phyloP scores from a whole-genome alignment of 2,888 invertebrate genomes.

The Ceriagrion tenellum region DNA sequence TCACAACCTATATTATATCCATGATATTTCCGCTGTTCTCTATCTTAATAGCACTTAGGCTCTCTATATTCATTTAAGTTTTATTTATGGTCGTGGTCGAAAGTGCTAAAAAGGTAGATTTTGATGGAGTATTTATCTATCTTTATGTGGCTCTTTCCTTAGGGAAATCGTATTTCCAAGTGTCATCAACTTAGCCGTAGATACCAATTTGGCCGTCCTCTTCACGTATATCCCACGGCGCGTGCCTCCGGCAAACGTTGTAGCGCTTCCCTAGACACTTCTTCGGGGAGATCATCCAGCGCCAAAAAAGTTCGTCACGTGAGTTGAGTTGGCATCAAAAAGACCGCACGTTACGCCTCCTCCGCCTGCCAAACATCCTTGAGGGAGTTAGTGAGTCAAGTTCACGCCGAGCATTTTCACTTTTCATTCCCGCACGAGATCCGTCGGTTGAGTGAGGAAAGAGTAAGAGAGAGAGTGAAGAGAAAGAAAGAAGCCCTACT shows the following conservation, averaged over 20 bases:
- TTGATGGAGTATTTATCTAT: too few species aligned
- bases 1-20: too few species aligned
- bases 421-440: slow-evolving; percentile 53
- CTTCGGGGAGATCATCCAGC: not conserved
- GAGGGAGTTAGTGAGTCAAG: slow-evolving; percentile 57
- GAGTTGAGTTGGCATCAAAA: slow-evolving; percentile 26
- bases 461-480: not conserved
- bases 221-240: not conserved
- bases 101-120: too few species aligned
- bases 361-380: slow-evolving; percentile 5
- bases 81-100: too few species aligned
- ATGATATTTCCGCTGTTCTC: too few species aligned
- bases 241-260: not conserved
- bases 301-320: slow-evolving; percentile 8
- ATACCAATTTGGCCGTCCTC: not conserved
- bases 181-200: too few species aligned
- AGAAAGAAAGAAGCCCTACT: not conserved
- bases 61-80: too few species aligned
- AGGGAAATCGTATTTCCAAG: too few species aligned
- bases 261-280: not conserved
- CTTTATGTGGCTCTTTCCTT: too few species aligned
- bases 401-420: slow-evolving; percentile 56
- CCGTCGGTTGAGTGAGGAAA: not conserved
- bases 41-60: too few species aligned
- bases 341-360: not conserved